Evolutionary conservation across 2,888 invertebrate genomes (phyloP), one percentile per base, ranked within the genome.

Genomic region (Drosophila mettleri): DNA sequence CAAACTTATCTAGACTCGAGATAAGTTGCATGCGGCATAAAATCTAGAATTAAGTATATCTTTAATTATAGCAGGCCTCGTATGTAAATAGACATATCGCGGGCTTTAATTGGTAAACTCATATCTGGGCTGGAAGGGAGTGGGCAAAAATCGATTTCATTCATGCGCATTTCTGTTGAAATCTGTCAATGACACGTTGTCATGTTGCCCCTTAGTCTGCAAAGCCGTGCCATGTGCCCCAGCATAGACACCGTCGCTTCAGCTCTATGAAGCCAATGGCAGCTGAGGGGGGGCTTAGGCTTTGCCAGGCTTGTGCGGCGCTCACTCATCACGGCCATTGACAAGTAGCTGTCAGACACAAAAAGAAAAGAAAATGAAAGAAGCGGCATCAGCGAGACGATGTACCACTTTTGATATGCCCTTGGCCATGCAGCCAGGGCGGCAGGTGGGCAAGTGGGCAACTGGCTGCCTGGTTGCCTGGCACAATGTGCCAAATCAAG

Each of bases 401-500:
- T 70, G 74, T 72, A 80, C 73, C 81, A 73, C 87, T 86, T 86
- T 84, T 78, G 76, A 77, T 74, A 64, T 74, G 74, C 78, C 69
- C 74, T 78, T 76, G 76, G 78, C 62, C 74, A 69, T 43, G 63
- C 24, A 24, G 22, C 45, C 24, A 16, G 55, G 63, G 36, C 7
- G 29, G 43, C 29, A 20, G 55, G 53, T 22, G 48, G 33, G 16
- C 27, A 39, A 24, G 14, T 34, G 62, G n/a, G 18, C 16, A 20
- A 2, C 31, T n/a, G 41, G 7, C 41, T 41, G 41, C 22, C 43
- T 43, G 24, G 9, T 22, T 22, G 22, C 14, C 10, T 10, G 41
- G 51, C 65, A 85, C 88, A 86, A 88, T 88, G 78, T 75, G 77
- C 64, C 86, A 86, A 87, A 81, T 87, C 86, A 81, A 86, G 86